Evolutionary conservation across 2,888 invertebrate species (phyloP).

Genomic region (Ommatoiulus sabulosus): DNA sequence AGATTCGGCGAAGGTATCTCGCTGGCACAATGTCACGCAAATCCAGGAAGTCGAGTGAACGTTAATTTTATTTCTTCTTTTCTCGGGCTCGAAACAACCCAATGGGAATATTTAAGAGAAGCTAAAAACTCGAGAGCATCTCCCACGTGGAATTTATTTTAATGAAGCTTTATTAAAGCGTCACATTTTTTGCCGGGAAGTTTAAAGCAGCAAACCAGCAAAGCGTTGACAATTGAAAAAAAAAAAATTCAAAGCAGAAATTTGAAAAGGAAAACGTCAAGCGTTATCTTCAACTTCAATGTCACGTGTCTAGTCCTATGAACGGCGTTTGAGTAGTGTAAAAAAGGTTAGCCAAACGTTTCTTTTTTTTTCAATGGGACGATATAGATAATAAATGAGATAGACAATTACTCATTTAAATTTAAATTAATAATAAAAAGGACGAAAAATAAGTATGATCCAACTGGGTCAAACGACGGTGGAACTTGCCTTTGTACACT

Average conservation of each 20-base stretch:
- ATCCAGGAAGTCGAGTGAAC: neutral
- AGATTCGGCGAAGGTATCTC: neutral
- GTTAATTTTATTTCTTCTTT: slow-evolving; percentile 16
- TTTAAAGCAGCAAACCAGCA: neutral
- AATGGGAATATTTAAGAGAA: slow-evolving; percentile 14
- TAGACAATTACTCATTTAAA: too few species aligned
- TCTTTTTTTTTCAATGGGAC: too few species aligned
- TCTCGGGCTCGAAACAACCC: neutral
- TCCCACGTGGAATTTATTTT: slow-evolving; percentile 41
- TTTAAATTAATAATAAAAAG: too few species aligned
- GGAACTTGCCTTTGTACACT: too few species aligned
- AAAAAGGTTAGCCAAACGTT: too few species aligned
- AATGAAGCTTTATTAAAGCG: slow-evolving; percentile 4
- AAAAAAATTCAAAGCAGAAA: neutral
- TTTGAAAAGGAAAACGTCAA: neutral
- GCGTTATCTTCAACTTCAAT: neutral
- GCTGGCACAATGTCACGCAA: neutral
- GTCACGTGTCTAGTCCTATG: too few species aligned
- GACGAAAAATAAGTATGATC: too few species aligned
- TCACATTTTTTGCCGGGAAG: neutral
- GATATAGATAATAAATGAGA: too few species aligned
- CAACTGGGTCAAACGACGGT: too few species aligned
- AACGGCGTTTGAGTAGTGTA: too few species aligned
- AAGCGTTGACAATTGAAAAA: neutral
- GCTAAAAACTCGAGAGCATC: neutral